Evolutionary conservation across 2,888 invertebrate genomes (phyloP), one percentile per base, ranked within the genome.

Genomic region (Ectemnius continuus): DNA sequence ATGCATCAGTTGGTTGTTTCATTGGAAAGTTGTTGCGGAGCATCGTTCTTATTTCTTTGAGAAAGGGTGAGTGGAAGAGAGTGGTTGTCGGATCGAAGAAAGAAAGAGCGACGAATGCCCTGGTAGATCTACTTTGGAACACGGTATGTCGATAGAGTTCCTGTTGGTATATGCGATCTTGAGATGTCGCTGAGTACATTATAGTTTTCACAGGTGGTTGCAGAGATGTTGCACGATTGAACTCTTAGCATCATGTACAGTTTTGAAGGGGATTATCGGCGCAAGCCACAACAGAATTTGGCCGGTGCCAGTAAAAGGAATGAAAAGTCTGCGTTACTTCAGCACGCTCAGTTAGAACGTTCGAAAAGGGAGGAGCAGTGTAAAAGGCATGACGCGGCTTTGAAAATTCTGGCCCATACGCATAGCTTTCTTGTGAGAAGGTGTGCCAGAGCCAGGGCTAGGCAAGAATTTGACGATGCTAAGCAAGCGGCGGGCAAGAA

Each of bases 201-300:
- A 23, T 57, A 23, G n/a, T 8, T 62, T 73, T 67, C 52, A 65
- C 69, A 66, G 46, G 47, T 61, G 68, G 11, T 62, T 11, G 52
- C 8, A 59, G 72, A 63, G 23, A 75, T 72, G 60, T 67, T 52
- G 58, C 64, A 20, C 16, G 67, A 60, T 56, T 74, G 46, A 67
- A 61, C 57, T 52, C 58, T 47, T 56, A 46, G 58, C 73, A 86
- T 65, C 58, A 93, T 93, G 92, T 94, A 93, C 85, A 93, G 96
- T 87, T 98, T 98, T 90, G 98, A 98, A 91, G 98, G 98, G 69
- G 96, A 98, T 90, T 97, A 95, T 90, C 94, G 96, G 87, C 93
- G 96, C 63, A 95, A 94, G 91, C 98, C 98, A 8, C 94, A 95
- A 87, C 98, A 98, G 91, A 97, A 96, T 91, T 92, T 98, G 82